Percentiles rank a stretch among this genome's conserved stretches.
Conservation (phyloP, 2,113 vertebrate species). For the Cavia aperea region DNA sequence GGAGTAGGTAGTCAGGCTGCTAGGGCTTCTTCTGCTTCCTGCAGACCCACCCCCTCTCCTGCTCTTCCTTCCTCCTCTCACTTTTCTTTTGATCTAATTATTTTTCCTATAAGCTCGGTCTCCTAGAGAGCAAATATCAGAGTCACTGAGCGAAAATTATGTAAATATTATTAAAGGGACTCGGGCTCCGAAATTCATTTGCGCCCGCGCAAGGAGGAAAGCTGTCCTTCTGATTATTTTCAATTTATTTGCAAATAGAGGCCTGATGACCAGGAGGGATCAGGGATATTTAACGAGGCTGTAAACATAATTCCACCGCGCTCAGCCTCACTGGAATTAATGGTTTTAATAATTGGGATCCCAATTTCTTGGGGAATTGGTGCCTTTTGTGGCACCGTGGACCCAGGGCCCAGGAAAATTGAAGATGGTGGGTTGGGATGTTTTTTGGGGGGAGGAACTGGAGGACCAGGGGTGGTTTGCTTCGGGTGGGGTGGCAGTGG, state of each 20-base stretch:
- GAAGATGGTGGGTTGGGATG: constrained; percentile 69
- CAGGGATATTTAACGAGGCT: constrained; percentile 89
- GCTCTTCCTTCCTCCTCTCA: constrained; percentile 71
- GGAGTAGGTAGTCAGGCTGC: constrained; percentile 5
- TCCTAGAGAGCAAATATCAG: constrained; percentile 98
- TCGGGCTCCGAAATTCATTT: constrained; percentile 98
- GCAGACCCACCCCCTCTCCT: constrained; percentile 55
- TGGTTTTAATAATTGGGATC: constrained; percentile 99
- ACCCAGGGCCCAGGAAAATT: constrained; percentile 77
- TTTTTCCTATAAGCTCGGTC: constrained; percentile 94
- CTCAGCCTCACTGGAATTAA: constrained; percentile 92
- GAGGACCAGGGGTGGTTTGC: constrained; percentile 17
- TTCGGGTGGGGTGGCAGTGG: constrained; percentile 42
- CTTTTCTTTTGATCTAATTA: constrained; percentile 93
- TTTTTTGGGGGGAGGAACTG: constrained; percentile 1
- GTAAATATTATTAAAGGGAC: constrained; percentile 99
- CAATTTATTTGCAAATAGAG: constrained; percentile 99
- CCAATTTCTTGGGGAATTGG: constrained; percentile 90
- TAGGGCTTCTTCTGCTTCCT: background rate
- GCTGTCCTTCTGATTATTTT: constrained; percentile 96
- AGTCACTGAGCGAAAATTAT: constrained; percentile 97
- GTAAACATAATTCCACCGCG: constrained; percentile 86
- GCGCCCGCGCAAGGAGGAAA: constrained; percentile 85
- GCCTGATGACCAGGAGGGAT: constrained; percentile 91
- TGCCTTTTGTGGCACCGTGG: constrained; percentile 82